Evolutionary conservation across 2,113 vertebrate species (phyloP), one percentile per base, ranked within the genome.

Genomic region (Saguinus midas): DNA sequence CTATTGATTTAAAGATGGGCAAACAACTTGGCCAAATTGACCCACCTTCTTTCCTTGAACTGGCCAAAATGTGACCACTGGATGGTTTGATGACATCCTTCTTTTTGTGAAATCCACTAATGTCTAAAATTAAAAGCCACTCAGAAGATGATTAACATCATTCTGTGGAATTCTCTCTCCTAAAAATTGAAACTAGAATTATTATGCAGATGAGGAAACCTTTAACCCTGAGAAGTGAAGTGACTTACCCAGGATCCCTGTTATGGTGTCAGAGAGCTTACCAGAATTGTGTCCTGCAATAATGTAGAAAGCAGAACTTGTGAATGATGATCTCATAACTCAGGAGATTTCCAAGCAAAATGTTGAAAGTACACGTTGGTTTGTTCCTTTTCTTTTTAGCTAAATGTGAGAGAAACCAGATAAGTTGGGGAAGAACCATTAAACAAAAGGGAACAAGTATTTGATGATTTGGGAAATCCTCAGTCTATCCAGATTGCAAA

Each of bases 111-210:
- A 94, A 88, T 25, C 58, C 86, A 66, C 10, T 91, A 45, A 86
- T 86, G 83, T 48, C 52, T 82, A 66, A 90, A 85, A 70, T 70
- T 70, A 79, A 68, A 85, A 89, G 58, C 13, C 52, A 91, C 58
- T 79, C 18, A 58, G 35, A 87, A 76, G 48, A 95, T 90, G 57
- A 95, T 90, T 92, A 72, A 73, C 79, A 82, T 89, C 9, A 84
- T 90, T 92, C 52, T 66, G 45, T 87, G 82, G 40, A 43, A n/a
- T 87, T 48, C 50, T 94, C 0, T 66, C 70, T 95, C 37, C 79
- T 92, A 72, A 87, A 87, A 64, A 43, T 90, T 76, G 50, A 87
- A 96, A 79, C 48, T 80, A 87, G 57, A 80, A 52, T 96, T 97
- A 82, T 52, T 57, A 13, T 64, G 50, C 92, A 87, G 64, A 57